Evolutionary conservation across 2,113 vertebrate species (phyloP), one percentile per base, ranked within the genome.

Genomic region (Albula glossodonta): DNA sequence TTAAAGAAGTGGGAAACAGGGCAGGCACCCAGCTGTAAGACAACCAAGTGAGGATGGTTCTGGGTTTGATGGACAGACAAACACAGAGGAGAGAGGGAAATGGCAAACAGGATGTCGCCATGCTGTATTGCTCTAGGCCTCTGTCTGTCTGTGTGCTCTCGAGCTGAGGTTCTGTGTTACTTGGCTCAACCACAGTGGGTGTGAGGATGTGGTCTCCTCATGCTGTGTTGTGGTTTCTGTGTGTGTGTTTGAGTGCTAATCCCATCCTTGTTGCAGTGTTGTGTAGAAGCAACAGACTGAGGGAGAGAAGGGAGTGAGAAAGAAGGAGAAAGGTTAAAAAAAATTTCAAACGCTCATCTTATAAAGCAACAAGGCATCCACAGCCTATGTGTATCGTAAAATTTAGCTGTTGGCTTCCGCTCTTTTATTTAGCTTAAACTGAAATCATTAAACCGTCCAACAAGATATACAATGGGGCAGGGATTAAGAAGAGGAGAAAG

Each of bases 361-460:
- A 57, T 79, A 48, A 80, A 31, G 5, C 63, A 31, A 19, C n/a
- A 51, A 57, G 77, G 78, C 81, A 78, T 80, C 13, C 60, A 6
- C 0, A 0, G n/a, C 25, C 50, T 2, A 11, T 12, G 51, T 49
- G 53, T 83, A 25, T 81, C 50, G 48, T 13, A 77, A 51, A 84
- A 87, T 25, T 7, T 49, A 81, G 81, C 53, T 48, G 82, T 80
- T 56, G 56, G 31, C 83, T 84, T 84, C 48, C 19, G 50, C 78
- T 86, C 84, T 88, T 82, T 83, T 49, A 86, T 87, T 81, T 82
- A 66, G 50, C 81, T 87, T 60, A 50, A 85, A 70, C 86, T 82
- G 56, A 48, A 84, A 86, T 53, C 19, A 78, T 89, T 84, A 87
- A 84, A 83, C 84, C 19, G 82, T 78, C 78, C 50, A 49, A 74